A percentile compares a stretch with the other conserved stretches of the same genome.
phyloP scores from a whole-genome alignment of 2,888 invertebrate species.

The Xestobium rufovillosum region DNA sequence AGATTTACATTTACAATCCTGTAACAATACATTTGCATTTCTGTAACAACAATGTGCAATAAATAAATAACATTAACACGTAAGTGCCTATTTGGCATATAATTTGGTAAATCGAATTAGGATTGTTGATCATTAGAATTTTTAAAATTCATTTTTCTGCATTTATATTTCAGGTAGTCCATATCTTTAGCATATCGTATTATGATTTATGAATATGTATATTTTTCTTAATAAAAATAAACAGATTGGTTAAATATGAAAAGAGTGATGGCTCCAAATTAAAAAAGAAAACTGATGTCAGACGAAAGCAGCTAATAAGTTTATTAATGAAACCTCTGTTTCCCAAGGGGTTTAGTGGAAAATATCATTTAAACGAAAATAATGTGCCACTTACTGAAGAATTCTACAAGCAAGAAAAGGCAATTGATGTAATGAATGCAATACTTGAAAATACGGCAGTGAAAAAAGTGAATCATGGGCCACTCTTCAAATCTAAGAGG shows the following conservation, averaged over 20 bases:
- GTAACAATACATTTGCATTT: too few species aligned
- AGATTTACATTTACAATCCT: too few species aligned
- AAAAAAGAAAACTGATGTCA: conserved; percentile 43
- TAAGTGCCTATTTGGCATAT: too few species aligned
- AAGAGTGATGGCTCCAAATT: conserved; percentile 25
- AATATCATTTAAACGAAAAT: conserved; percentile 44
- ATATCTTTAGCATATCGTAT: too few species aligned
- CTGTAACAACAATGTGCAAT: too few species aligned
- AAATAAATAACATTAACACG: too few species aligned
- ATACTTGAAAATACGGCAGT: conserved; percentile 36
- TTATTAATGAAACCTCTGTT: conserved; percentile 56
- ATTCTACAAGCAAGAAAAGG: conserved; percentile 37
- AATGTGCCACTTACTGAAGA: conserved; percentile 27
- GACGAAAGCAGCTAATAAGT: conserved; percentile 47
- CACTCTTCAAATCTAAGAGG: conserved; percentile 31
- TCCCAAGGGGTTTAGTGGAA: conserved; percentile 61
- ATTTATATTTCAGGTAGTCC: too few species aligned
- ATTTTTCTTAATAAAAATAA: too few species aligned
- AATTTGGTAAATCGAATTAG: too few species aligned
- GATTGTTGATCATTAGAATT: too few species aligned
- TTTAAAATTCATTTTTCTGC: too few species aligned
- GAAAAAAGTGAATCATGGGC: conserved; percentile 27
- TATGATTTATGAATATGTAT: too few species aligned
- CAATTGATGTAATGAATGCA: conserved; percentile 51
- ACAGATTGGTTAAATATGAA: conserved; percentile 29